Evolutionary conservation across 2,797 vertebrate genomes (phyloP), one percentile per base, ranked within the genome.

Genomic region (Acipenser transmontanus): DNA sequence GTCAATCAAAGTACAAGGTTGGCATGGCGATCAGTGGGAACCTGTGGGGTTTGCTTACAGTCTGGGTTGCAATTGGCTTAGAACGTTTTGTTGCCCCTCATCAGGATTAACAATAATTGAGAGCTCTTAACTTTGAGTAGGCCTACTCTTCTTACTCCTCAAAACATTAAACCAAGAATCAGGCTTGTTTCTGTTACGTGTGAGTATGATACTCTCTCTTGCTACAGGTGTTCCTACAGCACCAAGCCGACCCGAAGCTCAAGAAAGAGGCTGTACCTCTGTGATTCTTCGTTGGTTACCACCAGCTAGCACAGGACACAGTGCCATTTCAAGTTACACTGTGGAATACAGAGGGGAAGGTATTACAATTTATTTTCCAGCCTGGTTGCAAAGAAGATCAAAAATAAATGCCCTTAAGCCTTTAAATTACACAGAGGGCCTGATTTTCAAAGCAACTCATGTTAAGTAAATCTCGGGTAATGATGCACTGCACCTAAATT

Each of bases 331-430:
- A 67, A 95, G 92, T 74, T 99, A 99, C 82, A 91, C 90, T 0
- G 93, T 98, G 77, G 97, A 99, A 82, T 97, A 94, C 85, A 88
- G 94, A 64, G 95, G 98, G 80, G 97, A 99, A 90, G 97, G 97
- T 90, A 70, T 8, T n/a, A 62, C 61, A 62, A 8, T 49, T 3
- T 17, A 12, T 49, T 49, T 49, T 62, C 61, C 14, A 34, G 34
- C 4, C 34, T 34, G 34, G 34, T 34, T 34, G 34, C 34, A 34
- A 34, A 7, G 17, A 17, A 61, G 17, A 17, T 61, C 10, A 17
- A 61, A 61, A 61, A 7, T 34, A 61, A 20, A 8, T 61, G 34
- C 34, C 4, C 34, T 34, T 3, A 34, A 34, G 34, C 34, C 4
- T 34, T 34, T 34, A 34, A 34, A 34, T 34, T 34, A 34, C 34